Conservation (phyloP, 2,888 invertebrate genomes). For the Dolichopus griseipennis region DNA sequence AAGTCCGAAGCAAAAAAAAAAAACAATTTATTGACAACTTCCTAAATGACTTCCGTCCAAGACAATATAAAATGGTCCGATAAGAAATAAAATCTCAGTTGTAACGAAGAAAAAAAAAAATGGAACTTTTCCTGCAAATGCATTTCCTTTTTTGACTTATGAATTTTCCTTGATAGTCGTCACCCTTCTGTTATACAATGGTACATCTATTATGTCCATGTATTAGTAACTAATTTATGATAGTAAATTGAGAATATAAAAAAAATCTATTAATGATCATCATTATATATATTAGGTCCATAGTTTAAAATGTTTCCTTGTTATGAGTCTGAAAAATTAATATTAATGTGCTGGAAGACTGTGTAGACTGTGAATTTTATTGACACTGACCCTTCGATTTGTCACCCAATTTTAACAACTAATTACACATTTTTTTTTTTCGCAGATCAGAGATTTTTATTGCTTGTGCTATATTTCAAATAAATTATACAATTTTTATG, state of each 20-base stretch:
- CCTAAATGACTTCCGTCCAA: slow-evolving; percentile 12
- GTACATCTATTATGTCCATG: neutral
- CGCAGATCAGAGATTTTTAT: slow-evolving; percentile 1
- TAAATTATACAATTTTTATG: too few relatives aligned
- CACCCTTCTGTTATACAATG: neutral
- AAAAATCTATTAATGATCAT: too few relatives aligned
- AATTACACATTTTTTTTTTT: slow-evolving; percentile 9
- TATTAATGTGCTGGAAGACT: too few relatives aligned
- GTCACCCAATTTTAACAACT: slow-evolving; percentile 9
- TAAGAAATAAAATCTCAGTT: neutral
- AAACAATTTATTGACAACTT: slow-evolving; percentile 10
- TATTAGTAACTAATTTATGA: neutral
- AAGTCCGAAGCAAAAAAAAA: neutral
- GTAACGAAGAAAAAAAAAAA: neutral
- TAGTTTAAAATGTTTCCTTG: neutral
- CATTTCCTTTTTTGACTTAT: neutral
- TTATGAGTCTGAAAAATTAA: too few relatives aligned
- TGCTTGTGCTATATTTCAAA: neutral
- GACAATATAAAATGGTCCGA: neutral
- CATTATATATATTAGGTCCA: neutral
- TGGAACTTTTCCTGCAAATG: slow-evolving; percentile 1
- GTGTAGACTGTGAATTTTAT: neutral
- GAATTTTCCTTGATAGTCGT: neutral
- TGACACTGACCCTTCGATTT: slow-evolving; percentile 10
- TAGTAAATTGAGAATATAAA: too few relatives aligned